Evolutionary conservation across 2,797 vertebrate genomes (phyloP), one percentile per base, ranked within the genome.

Genomic region (Cynodonichthys magdalenae): DNA sequence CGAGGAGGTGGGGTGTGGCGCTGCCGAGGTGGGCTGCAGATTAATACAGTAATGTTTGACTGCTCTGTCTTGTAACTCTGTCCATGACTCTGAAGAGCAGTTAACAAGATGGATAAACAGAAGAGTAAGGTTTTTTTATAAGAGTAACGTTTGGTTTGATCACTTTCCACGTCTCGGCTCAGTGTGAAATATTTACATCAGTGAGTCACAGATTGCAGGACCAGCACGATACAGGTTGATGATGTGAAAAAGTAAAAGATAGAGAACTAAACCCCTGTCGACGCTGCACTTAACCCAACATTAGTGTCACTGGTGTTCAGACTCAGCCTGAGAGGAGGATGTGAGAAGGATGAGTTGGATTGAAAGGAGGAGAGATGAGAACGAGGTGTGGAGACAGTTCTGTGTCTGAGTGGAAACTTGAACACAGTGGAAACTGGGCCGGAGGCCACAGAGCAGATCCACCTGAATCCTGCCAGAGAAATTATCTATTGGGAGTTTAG

Each of bases 391-490:
- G 69, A 87, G 84, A 76, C 77, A 80, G 81, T 85, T 85, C 85
- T 86, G 74, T 67, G 83, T 82, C 83, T 86, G 63, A 85, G 75
- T 90, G 90, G 88, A 92, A 92, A 89, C 64, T 89, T 87, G 86
- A 90, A 87, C 88, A 82, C 80, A 82, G 80, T 87, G 90, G 91
- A 93, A 92, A 93, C 81, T 91, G 87, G 89, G 91, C 88, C 69
- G n/a, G 49, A 70, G 67, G 86, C 89, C 90, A 92, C 87, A 72
- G 71, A 71, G 75, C 81, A 85, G 82, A 91, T 91, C 86, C 87
- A 88, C 87, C 88, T 87, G 78, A 86, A 78, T 67, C 50, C 79
- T 86, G 87, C 89, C 91, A 90, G 87, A 91, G 81, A 82, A 88
- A 84, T 91, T 86, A 88, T 84, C 81, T 89, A 89, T 92, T 85